A percentile compares a stretch with the other conserved stretches of the same genome.
Evolutionary conservation across 2,113 vertebrate genomes (phyloP).

Genomic region (Oenanthe oenanthe): DNA sequence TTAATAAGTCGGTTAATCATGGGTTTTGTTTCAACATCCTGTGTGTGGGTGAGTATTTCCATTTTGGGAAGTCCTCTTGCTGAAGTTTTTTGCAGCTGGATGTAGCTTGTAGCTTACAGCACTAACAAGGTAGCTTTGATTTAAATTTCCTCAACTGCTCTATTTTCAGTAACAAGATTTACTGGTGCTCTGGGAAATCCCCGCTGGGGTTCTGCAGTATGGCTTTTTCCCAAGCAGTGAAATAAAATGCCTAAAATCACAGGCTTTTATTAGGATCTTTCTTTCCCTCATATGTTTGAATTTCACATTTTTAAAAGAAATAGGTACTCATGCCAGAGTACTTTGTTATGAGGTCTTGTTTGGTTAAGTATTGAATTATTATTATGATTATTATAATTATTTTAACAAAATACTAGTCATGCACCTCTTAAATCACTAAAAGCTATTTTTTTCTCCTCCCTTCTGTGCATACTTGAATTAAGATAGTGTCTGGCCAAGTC

Average conservation of each 20-base stretch:
- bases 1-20: slow-evolving; percentile 97
- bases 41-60: slow-evolving; percentile 95
- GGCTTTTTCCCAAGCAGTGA: background rate
- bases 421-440: background rate
- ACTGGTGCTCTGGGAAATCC: slow-evolving; percentile 19
- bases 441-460: background rate
- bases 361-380: background rate
- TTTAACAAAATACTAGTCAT: background rate
- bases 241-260: slow-evolving; percentile 7
- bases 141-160: background rate
- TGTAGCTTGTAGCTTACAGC: slow-evolving; percentile 58
- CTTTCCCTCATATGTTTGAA: background rate
- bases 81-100: slow-evolving; percentile 62
- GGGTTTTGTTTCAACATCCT: slow-evolving; percentile 99
- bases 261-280: background rate
- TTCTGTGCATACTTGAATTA: slow-evolving; percentile 11
- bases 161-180: slow-evolving; percentile 37
- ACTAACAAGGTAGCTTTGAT: slow-evolving; percentile 57
- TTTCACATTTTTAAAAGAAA: slow-evolving; percentile 7
- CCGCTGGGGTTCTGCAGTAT: background rate
- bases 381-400: background rate
- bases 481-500: slow-evolving; percentile 11
- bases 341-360: background rate
- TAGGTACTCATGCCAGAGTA: background rate
- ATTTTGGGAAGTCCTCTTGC: slow-evolving; percentile 69